Conservation (phyloP, 2,888 invertebrate genomes). For the Tenthredo livida region DNA sequence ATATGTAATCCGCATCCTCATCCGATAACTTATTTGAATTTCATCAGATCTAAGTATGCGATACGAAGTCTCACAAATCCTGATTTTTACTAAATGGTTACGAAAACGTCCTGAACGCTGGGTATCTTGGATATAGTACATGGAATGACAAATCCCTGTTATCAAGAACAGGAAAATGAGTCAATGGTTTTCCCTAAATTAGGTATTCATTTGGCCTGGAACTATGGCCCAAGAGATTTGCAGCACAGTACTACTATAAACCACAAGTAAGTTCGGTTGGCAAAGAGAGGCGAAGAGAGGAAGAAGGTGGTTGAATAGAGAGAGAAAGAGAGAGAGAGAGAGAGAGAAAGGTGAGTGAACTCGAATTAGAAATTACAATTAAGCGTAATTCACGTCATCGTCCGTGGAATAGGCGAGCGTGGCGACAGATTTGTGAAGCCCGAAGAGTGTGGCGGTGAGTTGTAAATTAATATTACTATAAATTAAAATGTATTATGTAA, state of each 20-base stretch:
- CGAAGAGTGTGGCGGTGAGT: conserved; percentile 51
- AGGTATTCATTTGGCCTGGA: not conserved
- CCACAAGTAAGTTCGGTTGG: not conserved
- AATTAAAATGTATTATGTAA: conserved; percentile 70
- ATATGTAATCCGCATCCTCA: not conserved
- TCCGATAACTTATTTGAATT: not conserved
- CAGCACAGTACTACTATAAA: not conserved
- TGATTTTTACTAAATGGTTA: not conserved
- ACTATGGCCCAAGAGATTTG: conserved; percentile 9
- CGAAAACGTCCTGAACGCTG: not conserved
- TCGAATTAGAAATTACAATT: conserved; percentile 50
- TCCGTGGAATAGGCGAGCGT: conserved; percentile 29
- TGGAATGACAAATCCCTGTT: not conserved
- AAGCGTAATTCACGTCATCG: conserved; percentile 48
- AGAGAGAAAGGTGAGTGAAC: conserved; percentile 31
- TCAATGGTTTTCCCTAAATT: not conserved
- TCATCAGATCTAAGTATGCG: not conserved
- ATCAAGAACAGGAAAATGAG: not conserved
- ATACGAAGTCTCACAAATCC: not conserved
- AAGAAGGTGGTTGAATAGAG: conserved; percentile 1
- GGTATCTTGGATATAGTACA: not conserved
- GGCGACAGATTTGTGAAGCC: conserved; percentile 49
- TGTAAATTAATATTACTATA: conserved; percentile 67
- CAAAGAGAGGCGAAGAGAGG: not conserved
- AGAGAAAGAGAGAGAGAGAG: not conserved